Base-by-base conservation (phyloP, 1,140 invertebrate species). In the Aphelenchoides fujianensis region DNA sequence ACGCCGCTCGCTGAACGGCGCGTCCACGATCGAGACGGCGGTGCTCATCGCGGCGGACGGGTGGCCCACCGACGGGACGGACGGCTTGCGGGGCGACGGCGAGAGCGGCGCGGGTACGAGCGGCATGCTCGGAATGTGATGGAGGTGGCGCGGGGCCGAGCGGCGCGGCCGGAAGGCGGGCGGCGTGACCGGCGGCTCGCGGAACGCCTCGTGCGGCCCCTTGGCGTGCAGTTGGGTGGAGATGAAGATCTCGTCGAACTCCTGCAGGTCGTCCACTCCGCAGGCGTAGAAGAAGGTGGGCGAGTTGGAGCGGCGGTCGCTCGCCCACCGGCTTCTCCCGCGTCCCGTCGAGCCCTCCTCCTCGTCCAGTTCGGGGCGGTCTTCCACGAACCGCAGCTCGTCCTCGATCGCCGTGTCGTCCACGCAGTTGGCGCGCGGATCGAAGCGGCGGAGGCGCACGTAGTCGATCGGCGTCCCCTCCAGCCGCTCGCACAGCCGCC, bases 231-330 rank as follows among this genome's bases (percentile, higher is more conserved):
- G n/a, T 73, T 74, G 16, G 27, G 41, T 1, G 31, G 23, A 23
- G 37, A 69, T 19, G 27, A 23, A 66, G 41, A 61, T 28, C 19
- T 70, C 72, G 23, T 57, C 1, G n/a, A 70, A 67, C 3, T 27
- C 27, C 0, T 36, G 19, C 48, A 59, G 28, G 48, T 75, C 71
- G 16, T 77, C 74, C 19, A 75, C 74, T 1, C 36, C 36, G 35
- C 74, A 79, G n/a, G 36, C 35, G 53, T 75, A 75, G 41, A 75
- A 75, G n/a, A 75, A 19, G n/a, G 75, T 73, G 27, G 59, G 34
- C 1, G n/a, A 31, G 73, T 30, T 19, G 41, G 41, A 48, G 41
- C 23, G 12, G 12, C 41, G 41, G 12, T 48, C 41, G 41, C 41
- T 48, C 23, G 12, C 23, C 23, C 12, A 16, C 41, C 41, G 12